Conservation (phyloP, 92 coral and sea anemone species). For the Umimayanthus kanabou region DNA sequence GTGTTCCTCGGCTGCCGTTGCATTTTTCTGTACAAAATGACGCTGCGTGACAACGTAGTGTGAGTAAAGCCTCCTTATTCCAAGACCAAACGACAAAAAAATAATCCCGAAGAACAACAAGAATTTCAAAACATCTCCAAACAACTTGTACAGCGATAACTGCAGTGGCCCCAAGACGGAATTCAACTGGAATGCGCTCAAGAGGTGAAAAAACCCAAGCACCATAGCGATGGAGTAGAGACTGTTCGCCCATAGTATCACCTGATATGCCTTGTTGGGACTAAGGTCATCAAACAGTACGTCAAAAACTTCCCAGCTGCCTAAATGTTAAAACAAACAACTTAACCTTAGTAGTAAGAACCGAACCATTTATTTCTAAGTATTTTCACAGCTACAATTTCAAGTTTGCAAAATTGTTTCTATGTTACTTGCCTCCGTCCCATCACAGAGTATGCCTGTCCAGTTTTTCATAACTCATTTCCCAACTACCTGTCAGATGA, state of each 20-base stretch:
- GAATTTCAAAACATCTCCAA: conserved; percentile 74
- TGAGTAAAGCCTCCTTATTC: conserved; percentile 81
- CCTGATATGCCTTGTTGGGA: neutral
- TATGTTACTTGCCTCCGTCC: no score
- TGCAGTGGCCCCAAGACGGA: conserved; percentile 75
- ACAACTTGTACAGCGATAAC: conserved; percentile 70
- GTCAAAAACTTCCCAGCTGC: conserved; percentile 17
- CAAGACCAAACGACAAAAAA: conserved; percentile 75
- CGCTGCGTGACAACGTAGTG: conserved; percentile 68
- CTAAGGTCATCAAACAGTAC: neutral
- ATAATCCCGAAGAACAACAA: conserved; percentile 67
- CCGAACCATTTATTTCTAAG: neutral
- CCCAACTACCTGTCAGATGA: no score
- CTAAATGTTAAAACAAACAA: neutral
- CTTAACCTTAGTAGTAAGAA: neutral
- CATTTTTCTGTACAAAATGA: conserved; percentile 24
- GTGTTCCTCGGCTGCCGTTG: conserved; percentile 2
- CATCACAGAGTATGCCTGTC: no score
- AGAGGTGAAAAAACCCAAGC: conserved; percentile 64
- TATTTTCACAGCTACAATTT: neutral
- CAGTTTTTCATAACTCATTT: no score
- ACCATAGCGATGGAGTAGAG: conserved; percentile 40
- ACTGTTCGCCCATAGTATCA: conserved; percentile 23
- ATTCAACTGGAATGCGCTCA: conserved; percentile 62
- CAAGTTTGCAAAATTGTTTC: neutral